Evolutionary conservation across 2,797 vertebrate species (phyloP), one percentile per base, ranked within the genome.

Genomic region (Enoplosus armatus): DNA sequence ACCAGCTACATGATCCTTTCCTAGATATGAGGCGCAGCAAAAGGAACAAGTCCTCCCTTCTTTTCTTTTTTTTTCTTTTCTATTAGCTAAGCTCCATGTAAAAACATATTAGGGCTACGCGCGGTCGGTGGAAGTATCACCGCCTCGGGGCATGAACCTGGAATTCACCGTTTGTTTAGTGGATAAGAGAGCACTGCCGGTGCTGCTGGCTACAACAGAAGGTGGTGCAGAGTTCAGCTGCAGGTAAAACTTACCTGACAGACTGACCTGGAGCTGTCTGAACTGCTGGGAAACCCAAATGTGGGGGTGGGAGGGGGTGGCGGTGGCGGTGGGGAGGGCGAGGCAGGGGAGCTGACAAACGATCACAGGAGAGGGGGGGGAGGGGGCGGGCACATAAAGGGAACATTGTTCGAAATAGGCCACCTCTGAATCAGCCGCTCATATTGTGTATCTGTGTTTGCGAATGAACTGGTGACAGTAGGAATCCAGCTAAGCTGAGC

Each of bases 151-250:
- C 68, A 90, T 60, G 61, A 77, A 86, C 75, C 84, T 93, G 93
- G 94, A 95, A 95, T 95, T 90, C 76, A 87, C 81, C 72, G 72
- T 94, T 95, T 93, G 91, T 88, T 94, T 93, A 92, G 91, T 55
- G 86, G 86, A 93, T 87, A 82, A 90, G 87, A 75, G 77, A 69
- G 75, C 18, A 3, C 84, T 88, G 82, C 81, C 61, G 72, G 81
- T 79, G 87, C 91, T 85, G 80, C 77, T 47, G 78, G 87, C 85
- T 88, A 85, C 83, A 86, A 68, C 64, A 82, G 81, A 77, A 90
- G 91, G 89, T 91, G 88, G 89, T 85, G 85, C 88, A 94, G 92
- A 94, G 95, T 95, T 95, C 94, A 95, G 75, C 79, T 85, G 84
- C 91, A 94, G 92, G 93, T 95, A 93, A 92, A 91, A 88, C 87